Percentiles rank a stretch among this genome's conserved stretches.
Conservation (phyloP, 1,140 invertebrate genomes). For the Planococcus citri region DNA sequence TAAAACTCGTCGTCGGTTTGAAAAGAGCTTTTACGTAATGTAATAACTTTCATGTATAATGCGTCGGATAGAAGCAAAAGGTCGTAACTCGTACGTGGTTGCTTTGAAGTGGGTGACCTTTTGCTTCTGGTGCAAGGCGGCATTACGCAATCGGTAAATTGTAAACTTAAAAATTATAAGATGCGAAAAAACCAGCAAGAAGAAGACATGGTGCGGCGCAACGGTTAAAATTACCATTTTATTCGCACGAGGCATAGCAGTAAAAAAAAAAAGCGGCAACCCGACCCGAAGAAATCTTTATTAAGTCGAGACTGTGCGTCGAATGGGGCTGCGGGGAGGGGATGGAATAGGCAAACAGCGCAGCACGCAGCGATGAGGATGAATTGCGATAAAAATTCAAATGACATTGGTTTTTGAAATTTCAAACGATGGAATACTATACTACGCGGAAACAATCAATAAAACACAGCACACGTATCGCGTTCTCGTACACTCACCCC, state of each 20-base stretch:
- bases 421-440: not conserved
- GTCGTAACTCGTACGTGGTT: not conserved
- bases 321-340: too few species aligned
- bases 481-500: not conserved
- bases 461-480: not conserved
- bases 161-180: not conserved
- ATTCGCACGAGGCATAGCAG: too few species aligned
- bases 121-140: not conserved
- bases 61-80: not conserved
- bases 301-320: too few species aligned
- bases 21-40: conserved; percentile 1
- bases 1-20: too few species aligned
- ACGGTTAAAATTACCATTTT: too few species aligned
- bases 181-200: not conserved
- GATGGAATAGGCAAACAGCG: too few species aligned
- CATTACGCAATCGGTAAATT: not conserved
- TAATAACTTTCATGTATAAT: not conserved
- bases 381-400: conserved; percentile 7
- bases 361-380: not conserved
- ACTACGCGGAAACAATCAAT: not conserved
- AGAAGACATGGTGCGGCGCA: too few species aligned
- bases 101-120: conserved; percentile 1
- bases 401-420: not conserved
- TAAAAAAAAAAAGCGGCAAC: too few species aligned
- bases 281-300: too few species aligned